Conservation (phyloP, 2,797 vertebrate genomes). For the Carcharodon carcharias region DNA sequence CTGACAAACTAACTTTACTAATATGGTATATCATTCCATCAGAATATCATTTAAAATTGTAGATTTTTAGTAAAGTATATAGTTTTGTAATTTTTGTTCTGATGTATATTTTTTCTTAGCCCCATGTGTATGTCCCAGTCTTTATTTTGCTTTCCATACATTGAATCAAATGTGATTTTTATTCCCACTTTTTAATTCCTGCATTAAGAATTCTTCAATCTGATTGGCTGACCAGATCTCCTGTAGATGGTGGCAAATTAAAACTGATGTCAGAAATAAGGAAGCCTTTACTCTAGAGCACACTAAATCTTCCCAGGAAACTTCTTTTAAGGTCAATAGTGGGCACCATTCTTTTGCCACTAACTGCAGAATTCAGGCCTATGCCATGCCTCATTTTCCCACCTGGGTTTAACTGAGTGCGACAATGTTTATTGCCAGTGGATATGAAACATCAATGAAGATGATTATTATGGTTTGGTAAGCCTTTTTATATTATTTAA, state of each 20-base stretch:
- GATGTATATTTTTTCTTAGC: background rate
- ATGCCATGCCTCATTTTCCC: background rate
- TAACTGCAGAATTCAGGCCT: no score
- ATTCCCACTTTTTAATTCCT: background rate
- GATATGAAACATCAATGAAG: background rate
- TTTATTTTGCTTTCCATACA: background rate
- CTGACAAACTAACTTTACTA: no score
- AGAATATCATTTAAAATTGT: no score
- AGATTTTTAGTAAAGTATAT: no score
- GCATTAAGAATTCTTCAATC: background rate
- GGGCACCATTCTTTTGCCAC: background rate
- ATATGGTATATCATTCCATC: no score
- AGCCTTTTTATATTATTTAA: background rate
- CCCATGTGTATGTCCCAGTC: background rate
- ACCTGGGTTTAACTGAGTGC: background rate
- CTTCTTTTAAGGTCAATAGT: background rate
- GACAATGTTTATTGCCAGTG: background rate
- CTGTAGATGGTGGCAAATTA: background rate
- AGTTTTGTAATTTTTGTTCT: background rate
- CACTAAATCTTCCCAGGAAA: background rate
- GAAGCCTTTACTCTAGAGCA: background rate
- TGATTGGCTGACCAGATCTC: no score
- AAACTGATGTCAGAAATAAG: background rate
- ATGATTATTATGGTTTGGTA: background rate
- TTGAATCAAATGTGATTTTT: background rate